Evolutionary conservation across 2,888 invertebrate species (phyloP).

Genomic region (Drosophila rellima): DNA sequence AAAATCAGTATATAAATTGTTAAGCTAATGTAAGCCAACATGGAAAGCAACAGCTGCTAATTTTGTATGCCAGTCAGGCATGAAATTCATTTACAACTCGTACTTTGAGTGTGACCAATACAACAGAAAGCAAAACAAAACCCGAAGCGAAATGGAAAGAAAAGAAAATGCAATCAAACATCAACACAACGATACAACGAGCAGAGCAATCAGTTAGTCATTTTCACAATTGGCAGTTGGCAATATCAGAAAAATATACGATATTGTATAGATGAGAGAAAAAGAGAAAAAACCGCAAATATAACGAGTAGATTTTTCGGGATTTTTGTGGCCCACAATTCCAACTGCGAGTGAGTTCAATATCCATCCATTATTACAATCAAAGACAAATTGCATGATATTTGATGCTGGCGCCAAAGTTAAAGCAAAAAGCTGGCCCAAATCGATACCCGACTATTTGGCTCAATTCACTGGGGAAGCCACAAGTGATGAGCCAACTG

Average conservation of each 20-base stretch:
- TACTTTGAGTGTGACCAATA: slow-evolving; percentile 52
- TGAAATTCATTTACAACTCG: slow-evolving; percentile 62
- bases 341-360: neutral
- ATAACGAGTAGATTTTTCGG: slow-evolving; percentile 19
- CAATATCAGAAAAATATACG: slow-evolving; percentile 8
- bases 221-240: slow-evolving; percentile 28
- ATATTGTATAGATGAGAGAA: too few species aligned
- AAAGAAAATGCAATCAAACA: slow-evolving; percentile 50
- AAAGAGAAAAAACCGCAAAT: slow-evolving; percentile 27
- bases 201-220: slow-evolving; percentile 42
- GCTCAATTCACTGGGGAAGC: slow-evolving; percentile 9
- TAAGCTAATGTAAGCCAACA: slow-evolving; percentile 21
- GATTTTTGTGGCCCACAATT: slow-evolving; percentile 7
- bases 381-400: slow-evolving; percentile 60
- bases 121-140: slow-evolving; percentile 23
- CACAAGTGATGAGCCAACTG: slow-evolving; percentile 39
- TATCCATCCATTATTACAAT: slow-evolving; percentile 31
- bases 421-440: neutral
- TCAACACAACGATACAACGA: slow-evolving; percentile 21
- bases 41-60: slow-evolving; percentile 45
- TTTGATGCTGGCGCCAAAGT: slow-evolving; percentile 17
- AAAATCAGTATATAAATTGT: slow-evolving; percentile 4
- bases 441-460: slow-evolving; percentile 28
- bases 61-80: slow-evolving; percentile 65
- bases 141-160: neutral